Evolutionary conservation across 2,113 vertebrate species (phyloP).

Genomic region (Donacobius atricapilla): DNA sequence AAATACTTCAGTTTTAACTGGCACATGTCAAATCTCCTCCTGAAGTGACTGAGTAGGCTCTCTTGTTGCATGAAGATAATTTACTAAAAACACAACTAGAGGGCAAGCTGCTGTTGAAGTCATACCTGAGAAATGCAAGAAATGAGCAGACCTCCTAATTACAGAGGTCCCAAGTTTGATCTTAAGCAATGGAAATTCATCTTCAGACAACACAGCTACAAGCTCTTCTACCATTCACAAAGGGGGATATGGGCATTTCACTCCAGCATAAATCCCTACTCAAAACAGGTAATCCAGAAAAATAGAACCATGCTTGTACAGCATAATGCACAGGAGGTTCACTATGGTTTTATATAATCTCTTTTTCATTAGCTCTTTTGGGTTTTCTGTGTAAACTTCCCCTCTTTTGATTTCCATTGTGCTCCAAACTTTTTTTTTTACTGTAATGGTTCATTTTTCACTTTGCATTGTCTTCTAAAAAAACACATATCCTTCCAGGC

Average conservation of each 20-base stretch:
- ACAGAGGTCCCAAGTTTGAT: not conserved
- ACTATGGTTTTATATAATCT: not conserved
- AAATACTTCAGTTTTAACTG: not conserved
- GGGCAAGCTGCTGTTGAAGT: not conserved
- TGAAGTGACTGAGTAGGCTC: not conserved
- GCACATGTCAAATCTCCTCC: not conserved
- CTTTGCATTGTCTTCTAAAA: not conserved
- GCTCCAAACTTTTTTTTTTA: not conserved
- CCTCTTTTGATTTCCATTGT: not conserved
- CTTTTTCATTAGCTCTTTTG: not conserved
- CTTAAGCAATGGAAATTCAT: not conserved
- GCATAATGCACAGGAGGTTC: not conserved
- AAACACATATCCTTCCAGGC: not conserved
- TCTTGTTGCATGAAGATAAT: not conserved
- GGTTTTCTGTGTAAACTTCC: not conserved
- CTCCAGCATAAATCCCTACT: not conserved
- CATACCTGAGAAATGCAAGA: not conserved
- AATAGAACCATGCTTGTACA: rapidly evolving
- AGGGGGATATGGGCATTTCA: not conserved
- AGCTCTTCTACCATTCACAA: not conserved
- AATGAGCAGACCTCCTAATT: not conserved
- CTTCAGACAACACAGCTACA: not conserved
- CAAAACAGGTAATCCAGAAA: not conserved
- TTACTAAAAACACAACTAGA: not conserved
- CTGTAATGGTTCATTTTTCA: not conserved